Conservation (phyloP, 2,888 invertebrate species). For the Lapara coniferarum region DNA sequence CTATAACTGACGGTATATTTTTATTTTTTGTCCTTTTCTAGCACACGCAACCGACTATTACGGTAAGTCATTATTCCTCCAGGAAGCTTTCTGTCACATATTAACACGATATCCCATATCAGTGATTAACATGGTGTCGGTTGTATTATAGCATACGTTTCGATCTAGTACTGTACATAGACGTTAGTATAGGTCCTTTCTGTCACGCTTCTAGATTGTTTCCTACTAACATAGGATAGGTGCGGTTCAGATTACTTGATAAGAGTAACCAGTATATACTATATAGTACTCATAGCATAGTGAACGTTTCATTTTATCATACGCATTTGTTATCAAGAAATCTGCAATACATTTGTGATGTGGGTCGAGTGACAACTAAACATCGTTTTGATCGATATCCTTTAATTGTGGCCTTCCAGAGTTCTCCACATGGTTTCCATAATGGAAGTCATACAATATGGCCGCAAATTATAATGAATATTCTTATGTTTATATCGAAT, state of each 20-base stretch:
- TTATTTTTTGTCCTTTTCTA: slow-evolving; percentile 82
- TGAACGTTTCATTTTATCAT: slow-evolving; percentile 24
- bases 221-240: slow-evolving; percentile 75
- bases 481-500: slow-evolving; percentile 69
- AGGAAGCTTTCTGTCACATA: slow-evolving; percentile 68
- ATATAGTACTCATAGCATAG: slow-evolving; percentile 20
- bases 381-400: slow-evolving; percentile 49
- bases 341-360: slow-evolving; percentile 51
- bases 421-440: slow-evolving; percentile 78
- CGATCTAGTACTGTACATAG: slow-evolving; percentile 71
- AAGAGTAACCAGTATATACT: slow-evolving; percentile 39
- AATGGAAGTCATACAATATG: slow-evolving; percentile 50
- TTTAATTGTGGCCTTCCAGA: slow-evolving; percentile 80
- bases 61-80: slow-evolving; percentile 96
- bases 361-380: slow-evolving; percentile 57
- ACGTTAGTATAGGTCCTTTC: slow-evolving; percentile 57
- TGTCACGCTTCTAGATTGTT: slow-evolving; percentile 79
- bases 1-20: slow-evolving; percentile 68
- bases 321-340: slow-evolving; percentile 64
- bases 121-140: slow-evolving; percentile 75
- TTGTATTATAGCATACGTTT: slow-evolving; percentile 63
- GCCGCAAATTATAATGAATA: slow-evolving; percentile 63
- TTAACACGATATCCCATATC: slow-evolving; percentile 64
- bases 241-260: slow-evolving; percentile 75
- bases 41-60: slow-evolving; percentile 99